Base-by-base conservation (phyloP, 2,113 vertebrate species). In the Ptilonorhynchus violaceus region DNA sequence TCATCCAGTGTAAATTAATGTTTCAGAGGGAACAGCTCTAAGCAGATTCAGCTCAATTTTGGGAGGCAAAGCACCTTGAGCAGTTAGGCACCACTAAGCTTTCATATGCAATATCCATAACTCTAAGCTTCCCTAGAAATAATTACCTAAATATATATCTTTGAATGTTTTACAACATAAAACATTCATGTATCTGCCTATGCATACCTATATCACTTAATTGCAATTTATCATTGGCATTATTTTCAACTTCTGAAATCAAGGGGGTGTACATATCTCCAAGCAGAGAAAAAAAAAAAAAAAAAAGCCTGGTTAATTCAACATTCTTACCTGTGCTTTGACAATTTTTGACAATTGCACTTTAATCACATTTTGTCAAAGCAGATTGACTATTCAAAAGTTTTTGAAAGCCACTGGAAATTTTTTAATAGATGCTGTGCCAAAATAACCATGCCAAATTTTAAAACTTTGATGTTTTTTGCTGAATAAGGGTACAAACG, bases 41-140 rank as follows among this genome's bases (percentile, higher is more conserved):
- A 68, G 15, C 0, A 0, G 20, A 53, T 41, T 78, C 41, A 62
- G 5, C 5, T 79, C n/a, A n/a, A 0, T 60, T 67, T 84, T 63
- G 14, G 27, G 21, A 72, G 9, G 39, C 11, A 75, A 88, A 87
- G 7, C 10, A 67, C 31, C 19, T 64, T 3, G 1, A 72, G 21
- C 23, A 69, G 10, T 53, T 66, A 52, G 14, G 12, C 39, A 79
- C 21, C 17, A 41, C 41, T 73, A 31, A 91, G 73, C 4, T 73
- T 56, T 52, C 16, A 28, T 25, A 16, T 13, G 13, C 5, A 31
- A 68, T 8, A 35, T 18, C 6, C 16, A 56, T n/a, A 59, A 63
- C 15, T 11, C 42, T 44, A 75, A 21, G 4, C 4, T 88, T 69
- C 25, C 28, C 60, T 52, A 28, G 24, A 84, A 88, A 81, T 41